phyloP scores from a whole-genome alignment of 2,113 vertebrate genomes.

The Haemorhous mexicanus region DNA sequence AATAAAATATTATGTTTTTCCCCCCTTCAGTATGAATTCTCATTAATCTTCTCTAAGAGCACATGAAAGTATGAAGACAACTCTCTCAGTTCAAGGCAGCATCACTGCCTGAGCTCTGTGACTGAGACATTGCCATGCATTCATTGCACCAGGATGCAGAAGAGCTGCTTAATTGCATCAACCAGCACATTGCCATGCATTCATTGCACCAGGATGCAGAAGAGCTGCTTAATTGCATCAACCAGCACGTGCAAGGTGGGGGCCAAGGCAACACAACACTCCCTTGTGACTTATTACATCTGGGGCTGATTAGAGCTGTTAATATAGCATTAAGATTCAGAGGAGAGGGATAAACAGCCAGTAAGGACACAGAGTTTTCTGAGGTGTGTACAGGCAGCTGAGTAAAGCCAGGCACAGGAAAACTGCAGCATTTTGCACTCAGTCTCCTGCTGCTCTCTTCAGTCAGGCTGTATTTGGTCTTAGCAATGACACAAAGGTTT shows the following conservation, averaged over 20 bases:
- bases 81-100: neutral
- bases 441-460: neutral
- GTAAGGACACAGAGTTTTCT: neutral
- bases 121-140: neutral
- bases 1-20: conserved; percentile 46
- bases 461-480: neutral
- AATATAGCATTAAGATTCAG: neutral
- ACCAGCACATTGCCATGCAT: neutral
- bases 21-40: neutral
- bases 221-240: neutral
- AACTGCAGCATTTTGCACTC: neutral
- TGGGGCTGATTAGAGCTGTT: conserved; percentile 16
- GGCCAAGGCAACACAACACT: neutral
- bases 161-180: neutral
- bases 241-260: neutral
- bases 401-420: neutral
- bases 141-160: neutral
- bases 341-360: neutral
- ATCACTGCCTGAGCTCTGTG: neutral
- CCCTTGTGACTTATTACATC: neutral
- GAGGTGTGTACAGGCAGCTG: neutral
- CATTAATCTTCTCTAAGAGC: conserved; percentile 28
- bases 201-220: neutral
- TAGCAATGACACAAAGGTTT: neutral
- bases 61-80: neutral